Conservation (phyloP, 2,113 vertebrate species). For the Colistium nudipinnis region DNA sequence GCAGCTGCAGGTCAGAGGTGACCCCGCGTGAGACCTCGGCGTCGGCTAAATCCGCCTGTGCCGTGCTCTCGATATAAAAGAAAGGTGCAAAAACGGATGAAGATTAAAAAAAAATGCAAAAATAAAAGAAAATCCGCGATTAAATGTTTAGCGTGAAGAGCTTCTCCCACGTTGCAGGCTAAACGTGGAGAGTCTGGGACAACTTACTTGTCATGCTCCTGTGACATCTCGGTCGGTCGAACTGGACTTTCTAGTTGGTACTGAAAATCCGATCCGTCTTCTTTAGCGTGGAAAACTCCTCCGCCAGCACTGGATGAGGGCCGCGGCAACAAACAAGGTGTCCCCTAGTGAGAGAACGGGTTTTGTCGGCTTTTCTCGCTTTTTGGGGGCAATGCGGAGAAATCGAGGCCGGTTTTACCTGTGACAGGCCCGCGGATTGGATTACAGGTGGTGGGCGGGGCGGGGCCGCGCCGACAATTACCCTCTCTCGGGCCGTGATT, state of each 20-base stretch:
- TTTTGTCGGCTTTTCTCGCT: constrained; percentile 96
- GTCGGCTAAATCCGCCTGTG: background rate
- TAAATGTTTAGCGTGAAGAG: constrained; percentile 22
- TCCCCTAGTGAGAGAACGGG: constrained; percentile 86
- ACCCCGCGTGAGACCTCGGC: too few relatives aligned
- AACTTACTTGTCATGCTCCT: constrained; percentile 99
- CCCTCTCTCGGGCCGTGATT: constrained; percentile 59
- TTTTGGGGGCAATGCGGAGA: constrained; percentile 86
- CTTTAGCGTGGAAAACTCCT: constrained; percentile 77
- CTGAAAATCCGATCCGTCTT: constrained; percentile 90
- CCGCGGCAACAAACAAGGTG: constrained; percentile 80
- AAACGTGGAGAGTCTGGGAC: constrained; percentile 66
- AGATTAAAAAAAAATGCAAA: background rate
- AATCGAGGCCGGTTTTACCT: constrained; percentile 86
- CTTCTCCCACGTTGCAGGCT: constrained; percentile 48
- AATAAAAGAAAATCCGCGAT: constrained; percentile 19
- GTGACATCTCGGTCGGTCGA: constrained; percentile 95
- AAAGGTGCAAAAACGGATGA: background rate
- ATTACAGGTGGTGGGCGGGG: constrained; percentile 77
- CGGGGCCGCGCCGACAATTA: constrained; percentile 69
- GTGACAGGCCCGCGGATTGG: constrained; percentile 84
- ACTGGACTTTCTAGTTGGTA: constrained; percentile 98
- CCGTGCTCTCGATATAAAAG: background rate
- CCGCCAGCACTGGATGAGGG: constrained; percentile 81
- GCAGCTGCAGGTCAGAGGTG: too few relatives aligned